These are phyloP conservation scores for Sebastes taczanowskii DNA, from an alignment of 2,797 vertebrate species.

Conservation along the genomic window DNA sequence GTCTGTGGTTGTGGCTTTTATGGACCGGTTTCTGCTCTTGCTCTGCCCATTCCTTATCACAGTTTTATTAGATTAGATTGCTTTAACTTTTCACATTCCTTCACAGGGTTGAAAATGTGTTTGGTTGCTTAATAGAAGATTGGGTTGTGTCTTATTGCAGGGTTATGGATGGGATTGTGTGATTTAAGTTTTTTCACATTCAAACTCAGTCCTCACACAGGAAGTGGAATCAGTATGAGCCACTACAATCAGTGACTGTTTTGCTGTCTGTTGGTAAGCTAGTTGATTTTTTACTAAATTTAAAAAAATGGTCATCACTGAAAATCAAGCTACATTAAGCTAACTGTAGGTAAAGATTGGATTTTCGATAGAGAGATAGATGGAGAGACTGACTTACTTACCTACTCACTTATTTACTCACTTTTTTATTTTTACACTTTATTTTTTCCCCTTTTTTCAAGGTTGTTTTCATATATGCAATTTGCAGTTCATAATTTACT, in stretches of 20 bases:
- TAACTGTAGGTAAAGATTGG: neutral
- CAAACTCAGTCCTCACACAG: neutral
- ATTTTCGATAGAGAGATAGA: too few relatives aligned
- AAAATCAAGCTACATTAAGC: neutral
- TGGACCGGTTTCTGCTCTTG: neutral
- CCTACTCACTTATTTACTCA: too few relatives aligned
- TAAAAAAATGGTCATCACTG: neutral
- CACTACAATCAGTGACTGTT: neutral
- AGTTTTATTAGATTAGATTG: neutral
- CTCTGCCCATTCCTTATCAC: neutral
- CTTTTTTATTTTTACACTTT: too few relatives aligned
- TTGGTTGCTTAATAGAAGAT: neutral
- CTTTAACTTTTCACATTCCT: neutral
- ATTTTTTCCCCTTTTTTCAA: too few relatives aligned
- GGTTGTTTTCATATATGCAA: too few relatives aligned
- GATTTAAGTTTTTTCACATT: neutral
- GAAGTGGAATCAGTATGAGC: neutral
- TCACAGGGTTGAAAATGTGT: neutral
- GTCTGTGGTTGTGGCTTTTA: slow-evolving; percentile 5
- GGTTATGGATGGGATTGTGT: neutral
- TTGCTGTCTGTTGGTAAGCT: neutral
- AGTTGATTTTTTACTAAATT: neutral
- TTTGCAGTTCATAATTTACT: too few relatives aligned
- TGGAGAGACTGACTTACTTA: too few relatives aligned
- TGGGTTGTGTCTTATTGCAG: neutral